Percentiles rank a stretch among this genome's conserved stretches.
Conservation (phyloP, 2,888 invertebrate species). For the Dryomyza anilis region DNA sequence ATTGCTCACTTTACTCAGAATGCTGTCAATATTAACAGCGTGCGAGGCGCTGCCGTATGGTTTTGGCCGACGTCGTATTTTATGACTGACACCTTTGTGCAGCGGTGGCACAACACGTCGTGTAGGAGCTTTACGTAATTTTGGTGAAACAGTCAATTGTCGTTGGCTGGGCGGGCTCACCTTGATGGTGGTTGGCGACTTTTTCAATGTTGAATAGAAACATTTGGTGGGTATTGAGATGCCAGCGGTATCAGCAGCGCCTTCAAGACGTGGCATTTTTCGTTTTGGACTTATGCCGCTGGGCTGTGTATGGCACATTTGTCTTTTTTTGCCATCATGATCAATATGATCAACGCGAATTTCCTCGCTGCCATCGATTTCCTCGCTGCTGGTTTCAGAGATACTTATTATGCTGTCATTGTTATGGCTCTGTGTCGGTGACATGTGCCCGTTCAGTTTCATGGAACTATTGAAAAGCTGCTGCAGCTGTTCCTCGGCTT, state of each 20-base stretch:
- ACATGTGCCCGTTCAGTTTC: conserved; percentile 50
- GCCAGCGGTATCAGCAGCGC: background rate
- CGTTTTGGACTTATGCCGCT: conserved; percentile 28
- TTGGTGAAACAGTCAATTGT: conserved; percentile 1
- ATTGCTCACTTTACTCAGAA: conserved; percentile 49
- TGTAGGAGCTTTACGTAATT: too few species aligned
- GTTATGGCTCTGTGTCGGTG: too few species aligned
- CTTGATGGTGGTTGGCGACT: background rate
- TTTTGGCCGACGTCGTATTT: conserved; percentile 44
- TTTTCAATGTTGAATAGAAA: conserved; percentile 43
- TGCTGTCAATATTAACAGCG: conserved; percentile 45
- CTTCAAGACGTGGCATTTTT: conserved; percentile 35
- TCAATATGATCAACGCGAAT: too few species aligned
- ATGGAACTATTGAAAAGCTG: conserved; percentile 52
- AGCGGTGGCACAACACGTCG: too few species aligned
- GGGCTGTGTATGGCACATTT: conserved; percentile 11
- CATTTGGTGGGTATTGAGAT: conserved; percentile 43
- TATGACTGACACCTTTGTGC: conserved; percentile 55
- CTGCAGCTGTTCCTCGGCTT: conserved; percentile 45
- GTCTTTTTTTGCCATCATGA: conserved; percentile 37
- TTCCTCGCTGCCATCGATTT: background rate
- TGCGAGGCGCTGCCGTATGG: too few species aligned
- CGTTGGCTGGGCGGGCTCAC: too few species aligned
- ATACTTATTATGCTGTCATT: too few species aligned
- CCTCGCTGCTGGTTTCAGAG: background rate